A percentile compares a stretch with the other conserved stretches of the same genome.
phyloP scores from a whole-genome alignment of 1,140 invertebrate genomes.

The Kradibia gibbosae region DNA sequence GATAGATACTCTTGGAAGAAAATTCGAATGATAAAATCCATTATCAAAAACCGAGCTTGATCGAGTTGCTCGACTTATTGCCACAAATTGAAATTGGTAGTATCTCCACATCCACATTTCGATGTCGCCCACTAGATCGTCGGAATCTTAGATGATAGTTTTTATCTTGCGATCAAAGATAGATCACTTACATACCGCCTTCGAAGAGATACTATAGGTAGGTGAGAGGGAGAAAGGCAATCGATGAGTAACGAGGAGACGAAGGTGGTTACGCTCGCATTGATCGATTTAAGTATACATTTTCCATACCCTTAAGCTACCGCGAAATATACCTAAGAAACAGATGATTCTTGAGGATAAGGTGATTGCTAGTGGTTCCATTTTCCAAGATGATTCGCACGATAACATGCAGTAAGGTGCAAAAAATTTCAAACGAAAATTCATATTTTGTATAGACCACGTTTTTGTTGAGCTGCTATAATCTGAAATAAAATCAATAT shows the following conservation, averaged over 20 bases:
- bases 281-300: neutral
- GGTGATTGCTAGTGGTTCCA: neutral
- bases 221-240: neutral
- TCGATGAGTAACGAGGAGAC: neutral
- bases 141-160: slow-evolving; percentile 40
- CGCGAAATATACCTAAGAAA: neutral
- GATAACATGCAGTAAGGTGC: neutral
- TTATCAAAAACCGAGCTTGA: neutral
- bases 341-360: neutral
- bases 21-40: neutral
- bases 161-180: slow-evolving; percentile 39
- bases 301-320: neutral
- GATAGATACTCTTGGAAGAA: no score
- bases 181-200: neutral
- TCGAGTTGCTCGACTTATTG: neutral
- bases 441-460: no score
- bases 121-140: neutral
- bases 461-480: no score
- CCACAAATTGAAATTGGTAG: neutral
- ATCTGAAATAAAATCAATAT: no score
- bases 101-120: neutral
- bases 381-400: neutral
- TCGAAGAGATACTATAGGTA: neutral
- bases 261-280: neutral
- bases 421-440: no score